A percentile compares a stretch with the other conserved stretches of the same genome.
Conservation (phyloP, 1,140 invertebrate genomes). For the Eupristina koningsbergeri region DNA sequence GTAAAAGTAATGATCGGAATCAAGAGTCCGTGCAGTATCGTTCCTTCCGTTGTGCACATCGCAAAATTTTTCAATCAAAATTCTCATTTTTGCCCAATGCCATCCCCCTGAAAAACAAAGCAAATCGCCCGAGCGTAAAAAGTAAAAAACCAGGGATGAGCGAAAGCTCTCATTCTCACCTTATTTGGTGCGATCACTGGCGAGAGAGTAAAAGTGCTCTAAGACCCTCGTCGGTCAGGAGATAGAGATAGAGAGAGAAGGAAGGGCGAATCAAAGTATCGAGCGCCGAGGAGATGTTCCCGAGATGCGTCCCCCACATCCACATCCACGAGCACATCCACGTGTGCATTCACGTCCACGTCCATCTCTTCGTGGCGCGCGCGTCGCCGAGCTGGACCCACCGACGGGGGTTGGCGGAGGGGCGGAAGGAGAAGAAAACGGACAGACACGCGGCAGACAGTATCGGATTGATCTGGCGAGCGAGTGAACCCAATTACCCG, state of each 20-base stretch:
- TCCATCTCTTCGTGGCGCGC: background rate
- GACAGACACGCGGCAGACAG: constrained; percentile 71
- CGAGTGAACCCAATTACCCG: constrained; percentile 74
- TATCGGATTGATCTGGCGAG: constrained; percentile 72
- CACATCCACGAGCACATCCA: background rate
- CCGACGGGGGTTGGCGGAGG: background rate
- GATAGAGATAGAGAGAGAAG: constrained; percentile 35
- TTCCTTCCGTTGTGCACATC: no score
- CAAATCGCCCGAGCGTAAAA: background rate
- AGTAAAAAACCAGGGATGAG: constrained; percentile 20
- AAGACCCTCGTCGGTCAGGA: constrained; percentile 24
- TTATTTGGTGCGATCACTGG: constrained; percentile 6
- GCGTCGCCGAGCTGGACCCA: background rate
- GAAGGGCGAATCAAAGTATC: constrained; percentile 7
- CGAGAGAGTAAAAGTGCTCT: constrained; percentile 16
- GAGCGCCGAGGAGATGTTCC: constrained; percentile 1
- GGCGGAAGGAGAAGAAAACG: constrained; percentile 24
- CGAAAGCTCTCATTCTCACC: constrained; percentile 16
- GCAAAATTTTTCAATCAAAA: background rate
- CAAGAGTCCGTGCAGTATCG: background rate
- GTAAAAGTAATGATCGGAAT: background rate
- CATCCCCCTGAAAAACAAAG: background rate
- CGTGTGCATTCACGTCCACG: background rate
- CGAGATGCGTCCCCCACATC: background rate
- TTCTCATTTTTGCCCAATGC: background rate